Base-by-base conservation (phyloP, 2,888 invertebrate species). In the Shargacucullia verbasci region DNA sequence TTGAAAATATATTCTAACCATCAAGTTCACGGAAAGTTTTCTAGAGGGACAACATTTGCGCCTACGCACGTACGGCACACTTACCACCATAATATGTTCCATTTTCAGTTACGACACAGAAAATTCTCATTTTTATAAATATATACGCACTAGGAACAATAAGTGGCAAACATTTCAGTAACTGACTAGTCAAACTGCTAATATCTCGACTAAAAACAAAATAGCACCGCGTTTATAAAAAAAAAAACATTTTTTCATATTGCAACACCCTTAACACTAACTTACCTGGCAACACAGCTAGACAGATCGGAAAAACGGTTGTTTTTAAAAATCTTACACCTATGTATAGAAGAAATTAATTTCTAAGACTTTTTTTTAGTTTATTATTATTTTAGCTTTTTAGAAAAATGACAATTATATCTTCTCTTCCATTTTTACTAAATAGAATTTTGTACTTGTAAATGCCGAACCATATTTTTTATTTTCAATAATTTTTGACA, bases 361-460 rank as follows among this genome's bases (percentile, higher is more conserved):
- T 10, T 38, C 57, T 75, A 70, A 54, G 45, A 57, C 37, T 45
- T 49, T 54, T 55, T 69, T 65, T 60, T 54, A 61, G 56, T 58
- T 43, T 39, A 47, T 62, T 73, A 70, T 73, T 15, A 27, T 31
- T 43, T 67, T 41, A 8, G 63, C 69, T 78, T 75, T 76, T 80
- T 78, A 73, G 70, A 81, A 78, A 77, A 80, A 81, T 70, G 70
- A 64, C 57, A 56, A 71, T 71, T 74, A n/a, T 57, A 69, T 70
- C 72, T 57, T 67, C 71, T 71, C 69, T 70, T 74, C 31, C 12
- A 10, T 55, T 66, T 77, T 74, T 65, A 79, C 63, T 74, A 82
- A 80, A 84, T 87, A 84, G 71, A 91, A 89, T 92, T 92, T 92
- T 92, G 92, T 92, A 92, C 92, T 92, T 84, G 87, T 87, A 86